A percentile compares a stretch with the other conserved stretches of the same genome.
phyloP scores from a whole-genome alignment of 30 jellyfish, hydroid and myxozoan genomes.

The Chrysaora quinquecirrha region DNA sequence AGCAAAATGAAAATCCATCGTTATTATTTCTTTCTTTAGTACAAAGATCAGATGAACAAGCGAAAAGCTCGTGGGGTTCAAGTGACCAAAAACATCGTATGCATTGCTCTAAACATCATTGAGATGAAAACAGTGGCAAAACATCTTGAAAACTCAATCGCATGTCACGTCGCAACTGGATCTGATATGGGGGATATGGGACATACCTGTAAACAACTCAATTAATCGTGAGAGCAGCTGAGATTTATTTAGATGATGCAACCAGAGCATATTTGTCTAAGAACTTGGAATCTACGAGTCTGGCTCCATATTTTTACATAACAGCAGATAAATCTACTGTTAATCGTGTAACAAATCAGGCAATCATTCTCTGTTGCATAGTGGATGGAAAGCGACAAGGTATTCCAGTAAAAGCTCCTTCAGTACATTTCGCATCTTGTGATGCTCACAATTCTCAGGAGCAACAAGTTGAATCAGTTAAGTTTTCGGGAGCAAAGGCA shows the following conservation, averaged over 20 bases:
- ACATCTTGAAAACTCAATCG: constrained; percentile 35
- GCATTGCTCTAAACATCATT: constrained; percentile 19
- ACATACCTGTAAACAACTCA: constrained; percentile 35
- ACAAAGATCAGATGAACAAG: constrained; percentile 18
- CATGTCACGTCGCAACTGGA: constrained; percentile 49
- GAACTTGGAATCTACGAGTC: constrained; percentile 6
- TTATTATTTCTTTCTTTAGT: neutral
- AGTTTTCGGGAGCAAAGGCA: constrained; percentile 22
- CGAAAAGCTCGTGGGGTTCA: constrained; percentile 13
- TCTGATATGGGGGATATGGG: constrained; percentile 60
- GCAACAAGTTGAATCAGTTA: constrained; percentile 23
- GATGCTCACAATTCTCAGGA: neutral
- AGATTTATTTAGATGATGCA: constrained; percentile 10
- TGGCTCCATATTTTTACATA: constrained; percentile 45
- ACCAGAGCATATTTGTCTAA: neutral
- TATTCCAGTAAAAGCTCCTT: constrained; percentile 52
- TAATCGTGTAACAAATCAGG: constrained; percentile 34
- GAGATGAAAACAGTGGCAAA: constrained; percentile 34
- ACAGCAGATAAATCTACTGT: constrained; percentile 49
- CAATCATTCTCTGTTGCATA: constrained; percentile 16
- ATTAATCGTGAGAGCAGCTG: constrained; percentile 17
- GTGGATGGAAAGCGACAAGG: constrained; percentile 42
- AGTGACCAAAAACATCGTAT: constrained; percentile 35
- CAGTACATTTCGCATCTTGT: too few species aligned
- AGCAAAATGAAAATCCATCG: neutral